phyloP scores from a whole-genome alignment of 2,888 invertebrate genomes.

The Phaonia tiefii region DNA sequence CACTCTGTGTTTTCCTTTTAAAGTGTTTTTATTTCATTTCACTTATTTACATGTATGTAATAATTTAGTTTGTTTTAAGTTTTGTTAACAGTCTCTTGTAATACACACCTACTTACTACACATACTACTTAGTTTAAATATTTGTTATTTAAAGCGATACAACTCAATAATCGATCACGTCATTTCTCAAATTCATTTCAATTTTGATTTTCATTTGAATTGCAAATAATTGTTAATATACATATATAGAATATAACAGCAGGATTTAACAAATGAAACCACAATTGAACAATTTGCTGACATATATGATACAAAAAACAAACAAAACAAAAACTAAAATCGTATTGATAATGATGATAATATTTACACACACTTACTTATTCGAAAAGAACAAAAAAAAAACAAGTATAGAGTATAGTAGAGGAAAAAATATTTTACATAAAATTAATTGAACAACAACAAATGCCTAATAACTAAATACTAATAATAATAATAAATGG shows the following conservation, averaged over 20 bases:
- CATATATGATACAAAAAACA: constrained; percentile 61
- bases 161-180: too few species aligned
- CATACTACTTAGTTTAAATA: too few species aligned
- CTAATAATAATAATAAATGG: constrained; percentile 21
- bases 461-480: constrained; percentile 41
- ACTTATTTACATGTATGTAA: constrained; percentile 26
- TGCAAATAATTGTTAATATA: constrained; percentile 17
- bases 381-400: constrained; percentile 10
- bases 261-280: constrained; percentile 32
- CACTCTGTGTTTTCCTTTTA: constrained; percentile 63
- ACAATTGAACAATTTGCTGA: constrained; percentile 65
- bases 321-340: constrained; percentile 30
- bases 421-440: constrained; percentile 45
- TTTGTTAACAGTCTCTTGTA: constrained; percentile 1
- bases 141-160: too few species aligned
- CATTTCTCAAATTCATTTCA: too few species aligned
- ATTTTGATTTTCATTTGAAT: background rate
- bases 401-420: constrained; percentile 15
- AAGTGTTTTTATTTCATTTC: constrained; percentile 43
- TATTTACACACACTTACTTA: constrained; percentile 38
- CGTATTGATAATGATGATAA: constrained; percentile 26
- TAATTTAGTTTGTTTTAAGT: constrained; percentile 34
- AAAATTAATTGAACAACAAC: constrained; percentile 58
- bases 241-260: background rate
- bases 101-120: background rate